Evolutionary conservation across 2,113 vertebrate species (phyloP), one percentile per base, ranked within the genome.

Genomic region (Lucifuga dentata): DNA sequence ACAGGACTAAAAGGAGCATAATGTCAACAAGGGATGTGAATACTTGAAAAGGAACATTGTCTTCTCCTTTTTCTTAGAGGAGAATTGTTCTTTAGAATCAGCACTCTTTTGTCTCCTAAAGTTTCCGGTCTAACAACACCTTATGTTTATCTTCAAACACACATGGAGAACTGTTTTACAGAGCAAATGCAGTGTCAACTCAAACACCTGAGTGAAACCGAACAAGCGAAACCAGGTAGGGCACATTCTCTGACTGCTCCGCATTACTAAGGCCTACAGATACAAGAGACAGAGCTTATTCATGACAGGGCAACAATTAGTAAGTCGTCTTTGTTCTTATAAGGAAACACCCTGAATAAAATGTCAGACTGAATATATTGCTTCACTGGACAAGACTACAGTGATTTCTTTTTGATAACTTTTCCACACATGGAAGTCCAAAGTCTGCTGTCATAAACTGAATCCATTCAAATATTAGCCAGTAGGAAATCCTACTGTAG

Each of bases 221-320:
- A 46, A 67, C 72, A 50, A 52, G 81, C 72, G 75, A 81, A 87
- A 91, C 90, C 46, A 75, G 91, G 78, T 7, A 50, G 66, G 83
- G 60, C 46, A 35, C 91, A 93, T 92, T 91, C 77, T 53, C 82
- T 7, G 33, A 41, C 52, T 61, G 55, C 64, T 66, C 40, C 21
- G 70, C 75, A 78, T 83, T 48, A 61, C 68, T 79, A 11, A 72
- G 36, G 1, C 13, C 1, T n/a, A 59, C 8, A 56, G 24, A 20
- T 15, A 53, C 16, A 3, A n/a, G 19, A 39, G 10, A 39, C 12
- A 0, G 8, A 19, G 65, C 8, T 2, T 1, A 4, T 8, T 17
- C 17, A 17, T 0, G 41, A 36, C 39, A 23, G 39, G 21, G 43
- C 10, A 5, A 23, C 9, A 5, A 8, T 11, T 2, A n/a, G 39